A percentile compares a stretch with the other conserved stretches of the same genome.
These are phyloP conservation scores for Sebastes aleutianus DNA, from an alignment of 2,797 vertebrate genomes.

Conservation along the genomic window DNA sequence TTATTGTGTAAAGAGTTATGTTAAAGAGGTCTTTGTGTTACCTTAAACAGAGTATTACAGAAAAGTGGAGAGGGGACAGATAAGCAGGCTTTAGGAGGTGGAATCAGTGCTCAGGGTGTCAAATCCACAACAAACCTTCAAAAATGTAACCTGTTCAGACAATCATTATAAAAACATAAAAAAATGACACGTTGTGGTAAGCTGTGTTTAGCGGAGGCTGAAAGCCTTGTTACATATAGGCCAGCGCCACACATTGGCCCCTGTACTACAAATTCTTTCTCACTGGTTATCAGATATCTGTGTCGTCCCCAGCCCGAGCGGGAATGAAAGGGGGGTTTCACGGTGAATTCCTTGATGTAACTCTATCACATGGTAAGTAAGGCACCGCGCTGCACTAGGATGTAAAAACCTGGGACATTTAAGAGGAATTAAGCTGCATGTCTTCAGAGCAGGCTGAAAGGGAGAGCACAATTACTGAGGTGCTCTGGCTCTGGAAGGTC, in stretches of 20 bases:
- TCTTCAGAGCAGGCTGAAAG: conserved; percentile 69
- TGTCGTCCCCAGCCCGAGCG: conserved; percentile 64
- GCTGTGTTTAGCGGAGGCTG: conserved; percentile 24
- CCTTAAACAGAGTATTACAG: conserved; percentile 31
- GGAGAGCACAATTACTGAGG: conserved; percentile 61
- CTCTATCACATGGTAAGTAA: conserved; percentile 80
- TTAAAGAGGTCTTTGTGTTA: conserved; percentile 28
- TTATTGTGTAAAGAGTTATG: conserved; percentile 2
- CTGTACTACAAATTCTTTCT: conserved; percentile 77
- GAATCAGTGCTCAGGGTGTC: not conserved
- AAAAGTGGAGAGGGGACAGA: conserved; percentile 17
- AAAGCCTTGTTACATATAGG: conserved; percentile 67
- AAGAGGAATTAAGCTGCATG: conserved; percentile 76
- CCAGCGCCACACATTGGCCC: conserved; percentile 71
- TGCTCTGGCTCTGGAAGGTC: conserved; percentile 61
- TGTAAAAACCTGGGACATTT: conserved; percentile 80
- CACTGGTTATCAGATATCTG: conserved; percentile 80
- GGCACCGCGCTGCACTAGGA: conserved; percentile 64
- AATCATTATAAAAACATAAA: not conserved
- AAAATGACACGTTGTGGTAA: not conserved
- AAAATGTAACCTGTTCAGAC: not conserved
- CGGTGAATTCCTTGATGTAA: conserved; percentile 80
- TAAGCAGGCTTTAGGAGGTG: conserved; percentile 1
- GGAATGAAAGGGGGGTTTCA: conserved; percentile 82
- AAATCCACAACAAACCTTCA: not conserved